Percentiles rank a stretch among this genome's conserved stretches.
phyloP scores from a whole-genome alignment of 2,797 vertebrate genomes.

The Alauda arvensis region DNA sequence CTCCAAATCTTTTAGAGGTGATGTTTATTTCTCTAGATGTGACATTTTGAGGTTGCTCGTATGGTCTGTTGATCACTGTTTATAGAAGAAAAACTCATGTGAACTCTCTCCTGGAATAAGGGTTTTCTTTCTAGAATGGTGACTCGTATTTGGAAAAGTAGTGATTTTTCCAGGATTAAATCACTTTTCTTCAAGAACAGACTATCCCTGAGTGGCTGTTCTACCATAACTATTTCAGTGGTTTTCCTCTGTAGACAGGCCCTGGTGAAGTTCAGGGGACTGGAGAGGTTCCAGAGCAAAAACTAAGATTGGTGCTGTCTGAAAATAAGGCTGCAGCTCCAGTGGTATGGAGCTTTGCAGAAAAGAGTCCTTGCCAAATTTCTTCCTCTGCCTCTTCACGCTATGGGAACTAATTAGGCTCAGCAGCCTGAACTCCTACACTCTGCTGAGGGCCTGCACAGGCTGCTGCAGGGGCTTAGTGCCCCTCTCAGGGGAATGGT shows the following conservation, averaged over 20 bases:
- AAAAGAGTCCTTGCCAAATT: neutral
- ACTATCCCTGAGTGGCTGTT: neutral
- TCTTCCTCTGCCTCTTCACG: neutral
- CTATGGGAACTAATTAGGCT: neutral
- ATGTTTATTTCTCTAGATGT: neutral
- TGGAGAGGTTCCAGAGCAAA: slow-evolving; percentile 7
- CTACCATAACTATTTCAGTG: neutral
- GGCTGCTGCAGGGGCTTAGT: neutral
- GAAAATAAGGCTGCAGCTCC: neutral
- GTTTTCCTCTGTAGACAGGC: neutral
- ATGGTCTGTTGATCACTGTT: neutral
- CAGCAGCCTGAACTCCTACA: neutral
- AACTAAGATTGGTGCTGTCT: neutral
- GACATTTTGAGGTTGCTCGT: neutral
- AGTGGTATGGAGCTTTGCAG: neutral
- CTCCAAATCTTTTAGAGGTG: neutral
- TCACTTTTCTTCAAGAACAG: neutral
- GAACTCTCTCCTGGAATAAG: neutral
- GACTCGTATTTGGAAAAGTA: neutral
- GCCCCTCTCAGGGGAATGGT: neutral
- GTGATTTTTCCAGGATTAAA: neutral
- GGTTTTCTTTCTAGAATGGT: neutral
- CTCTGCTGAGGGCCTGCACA: neutral
- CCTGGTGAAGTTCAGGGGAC: neutral
- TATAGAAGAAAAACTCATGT: neutral